Conservation (phyloP, 2,113 vertebrate species). For the Brachionichthys hirsutus region DNA sequence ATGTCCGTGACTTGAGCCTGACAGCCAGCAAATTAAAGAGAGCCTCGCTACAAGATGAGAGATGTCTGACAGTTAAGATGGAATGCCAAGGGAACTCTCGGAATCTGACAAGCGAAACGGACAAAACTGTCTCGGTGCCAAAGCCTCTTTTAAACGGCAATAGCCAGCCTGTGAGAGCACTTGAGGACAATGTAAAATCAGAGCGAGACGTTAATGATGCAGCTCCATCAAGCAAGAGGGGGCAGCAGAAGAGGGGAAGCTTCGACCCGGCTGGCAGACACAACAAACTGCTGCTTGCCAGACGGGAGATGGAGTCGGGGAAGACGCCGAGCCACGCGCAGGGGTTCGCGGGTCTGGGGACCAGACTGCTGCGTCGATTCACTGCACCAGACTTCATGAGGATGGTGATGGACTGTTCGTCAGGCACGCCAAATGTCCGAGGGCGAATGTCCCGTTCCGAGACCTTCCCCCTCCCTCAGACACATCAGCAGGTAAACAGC, state of each 20-base stretch:
- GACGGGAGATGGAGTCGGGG: slow-evolving; percentile 64
- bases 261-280: slow-evolving; percentile 49
- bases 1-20: slow-evolving; percentile 63
- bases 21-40: slow-evolving; percentile 75
- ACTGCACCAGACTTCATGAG: slow-evolving; percentile 81
- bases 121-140: slow-evolving; percentile 48
- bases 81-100: slow-evolving; percentile 63
- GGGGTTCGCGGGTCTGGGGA: slow-evolving; percentile 70
- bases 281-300: slow-evolving; percentile 68
- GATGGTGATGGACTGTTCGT: slow-evolving; percentile 73
- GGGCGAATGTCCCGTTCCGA: slow-evolving; percentile 78
- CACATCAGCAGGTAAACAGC: slow-evolving; percentile 76
- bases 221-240: slow-evolving; percentile 41
- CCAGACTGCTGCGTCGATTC: slow-evolving; percentile 76
- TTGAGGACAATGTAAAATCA: slow-evolving; percentile 41
- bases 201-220: slow-evolving; percentile 35
- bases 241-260: slow-evolving; percentile 67
- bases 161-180: slow-evolving; percentile 33
- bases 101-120: slow-evolving; percentile 42
- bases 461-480: slow-evolving; percentile 76
- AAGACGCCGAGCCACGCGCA: slow-evolving; percentile 54
- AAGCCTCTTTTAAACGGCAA: slow-evolving; percentile 58
- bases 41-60: slow-evolving; percentile 79
- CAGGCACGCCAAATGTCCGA: slow-evolving; percentile 50
- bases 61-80: slow-evolving; percentile 72